Conservation (phyloP, 2,797 vertebrate genomes). For the Lacerta viridis region DNA sequence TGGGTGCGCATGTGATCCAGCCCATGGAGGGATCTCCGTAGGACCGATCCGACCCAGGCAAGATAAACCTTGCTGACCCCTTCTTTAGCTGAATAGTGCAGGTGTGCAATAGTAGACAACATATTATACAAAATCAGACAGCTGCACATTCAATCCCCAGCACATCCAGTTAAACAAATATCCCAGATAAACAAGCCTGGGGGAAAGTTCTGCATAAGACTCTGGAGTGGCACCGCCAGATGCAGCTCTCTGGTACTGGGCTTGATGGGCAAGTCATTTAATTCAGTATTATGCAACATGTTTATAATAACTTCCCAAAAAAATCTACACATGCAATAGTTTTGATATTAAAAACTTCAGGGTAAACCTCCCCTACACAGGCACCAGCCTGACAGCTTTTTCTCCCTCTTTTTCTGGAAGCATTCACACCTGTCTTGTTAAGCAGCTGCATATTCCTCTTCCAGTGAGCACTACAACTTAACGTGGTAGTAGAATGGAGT, state of each 20-base stretch:
- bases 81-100: no score
- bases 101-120: no score
- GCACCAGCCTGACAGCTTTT: background rate
- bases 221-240: background rate
- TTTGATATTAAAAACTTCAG: background rate
- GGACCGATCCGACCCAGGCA: no score
- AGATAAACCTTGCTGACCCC: no score
- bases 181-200: background rate
- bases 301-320: background rate
- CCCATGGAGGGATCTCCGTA: no score
- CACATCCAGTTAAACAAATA: background rate
- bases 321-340: background rate
- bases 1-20: rapidly evolving
- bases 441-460: background rate
- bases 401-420: background rate
- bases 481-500: no score
- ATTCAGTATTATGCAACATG: background rate
- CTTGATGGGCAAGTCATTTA: background rate
- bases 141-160: background rate
- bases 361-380: background rate
- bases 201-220: background rate
- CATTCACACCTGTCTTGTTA: background rate
- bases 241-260: no score
- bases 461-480: background rate
- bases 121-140: no score